Percentiles rank a stretch among this genome's conserved stretches.
Evolutionary conservation across 2,113 vertebrate genomes (phyloP).

Genomic region (Sebastes schlegelii): DNA sequence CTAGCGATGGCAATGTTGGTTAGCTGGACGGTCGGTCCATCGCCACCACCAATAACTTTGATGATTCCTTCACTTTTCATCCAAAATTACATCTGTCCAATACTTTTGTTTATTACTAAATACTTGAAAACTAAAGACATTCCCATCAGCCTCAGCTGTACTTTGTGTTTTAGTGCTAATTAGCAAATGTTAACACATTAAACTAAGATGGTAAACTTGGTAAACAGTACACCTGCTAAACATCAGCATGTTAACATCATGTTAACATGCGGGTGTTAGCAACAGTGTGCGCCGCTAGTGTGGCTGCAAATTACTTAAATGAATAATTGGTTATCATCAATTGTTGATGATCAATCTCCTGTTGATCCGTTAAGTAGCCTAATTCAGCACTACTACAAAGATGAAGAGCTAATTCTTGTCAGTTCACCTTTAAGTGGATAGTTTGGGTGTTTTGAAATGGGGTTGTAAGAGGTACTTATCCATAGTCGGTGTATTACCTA

Average conservation of each 20-base stretch:
- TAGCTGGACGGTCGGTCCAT: background rate
- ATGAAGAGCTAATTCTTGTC: background rate
- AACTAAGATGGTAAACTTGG: no score
- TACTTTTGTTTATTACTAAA: background rate
- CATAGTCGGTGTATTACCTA: background rate
- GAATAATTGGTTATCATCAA: background rate
- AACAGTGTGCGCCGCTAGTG: background rate
- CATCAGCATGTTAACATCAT: background rate
- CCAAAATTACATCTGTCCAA: background rate
- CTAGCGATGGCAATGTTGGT: background rate
- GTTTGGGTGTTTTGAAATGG: no score
- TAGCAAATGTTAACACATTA: background rate
- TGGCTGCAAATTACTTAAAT: background rate
- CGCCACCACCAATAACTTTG: background rate
- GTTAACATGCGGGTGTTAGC: background rate
- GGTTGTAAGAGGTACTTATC: background rate
- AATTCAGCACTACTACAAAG: background rate
- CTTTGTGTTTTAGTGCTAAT: background rate
- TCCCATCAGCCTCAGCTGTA: background rate
- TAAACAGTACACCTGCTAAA: background rate
- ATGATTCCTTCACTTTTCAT: background rate
- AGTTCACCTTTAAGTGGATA: background rate
- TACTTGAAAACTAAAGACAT: background rate
- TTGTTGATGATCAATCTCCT: background rate
- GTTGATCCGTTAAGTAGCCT: background rate